A percentile compares a stretch with the other conserved stretches of the same genome.
phyloP scores from a whole-genome alignment of 2,797 vertebrate species.

The Sebastes vulpes region DNA sequence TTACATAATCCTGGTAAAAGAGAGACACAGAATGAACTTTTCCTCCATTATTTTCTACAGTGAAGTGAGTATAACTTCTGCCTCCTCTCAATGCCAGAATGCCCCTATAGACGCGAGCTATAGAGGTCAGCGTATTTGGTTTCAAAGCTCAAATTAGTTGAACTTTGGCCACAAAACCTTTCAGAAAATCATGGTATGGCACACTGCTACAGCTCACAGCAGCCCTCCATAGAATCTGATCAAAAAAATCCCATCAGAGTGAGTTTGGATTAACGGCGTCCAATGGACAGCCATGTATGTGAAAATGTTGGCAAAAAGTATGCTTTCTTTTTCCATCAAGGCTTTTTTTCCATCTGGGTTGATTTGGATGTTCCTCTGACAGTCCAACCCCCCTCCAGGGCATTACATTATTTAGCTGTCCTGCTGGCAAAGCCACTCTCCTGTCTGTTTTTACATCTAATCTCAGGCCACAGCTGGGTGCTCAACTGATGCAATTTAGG shows the following conservation, averaged over 20 bases:
- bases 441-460: constrained; percentile 58
- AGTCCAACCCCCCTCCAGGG: not conserved
- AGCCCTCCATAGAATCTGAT: not conserved
- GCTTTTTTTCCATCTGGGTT: not conserved
- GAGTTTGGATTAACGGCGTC: not conserved
- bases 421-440: constrained; percentile 31
- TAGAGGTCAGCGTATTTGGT: not conserved
- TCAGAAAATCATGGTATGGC: not conserved
- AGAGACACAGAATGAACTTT: not conserved
- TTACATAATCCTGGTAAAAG: not conserved
- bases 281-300: not conserved
- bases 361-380: not conserved
- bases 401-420: constrained; percentile 34
- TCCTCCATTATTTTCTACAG: not conserved
- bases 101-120: not conserved
- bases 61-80: not conserved
- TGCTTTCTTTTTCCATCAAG: not conserved
- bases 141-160: not conserved
- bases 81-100: not conserved
- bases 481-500: constrained; percentile 50
- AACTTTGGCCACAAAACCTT: not conserved
- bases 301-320: not conserved
- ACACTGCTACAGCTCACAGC: not conserved
- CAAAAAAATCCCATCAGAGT: not conserved
- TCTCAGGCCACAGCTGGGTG: constrained; percentile 59